Evolutionary conservation across 2,113 vertebrate species (phyloP).

Genomic region (Naja naja): DNA sequence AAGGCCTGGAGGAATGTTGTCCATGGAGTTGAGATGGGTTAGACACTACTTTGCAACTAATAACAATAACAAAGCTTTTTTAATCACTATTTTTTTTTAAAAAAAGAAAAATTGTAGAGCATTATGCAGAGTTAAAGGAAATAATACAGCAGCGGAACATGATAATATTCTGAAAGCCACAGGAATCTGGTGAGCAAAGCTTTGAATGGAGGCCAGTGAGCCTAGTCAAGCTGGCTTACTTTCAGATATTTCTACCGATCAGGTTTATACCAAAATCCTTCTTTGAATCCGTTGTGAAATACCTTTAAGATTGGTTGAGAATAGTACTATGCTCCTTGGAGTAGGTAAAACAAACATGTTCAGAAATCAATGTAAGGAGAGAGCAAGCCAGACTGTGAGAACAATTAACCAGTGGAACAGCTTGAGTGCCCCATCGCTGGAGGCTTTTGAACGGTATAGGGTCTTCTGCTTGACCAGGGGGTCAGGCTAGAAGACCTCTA

Average conservation of each 20-base stretch:
- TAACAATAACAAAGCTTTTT: neutral
- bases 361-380: neutral
- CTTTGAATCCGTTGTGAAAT: neutral
- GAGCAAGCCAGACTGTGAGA: no score
- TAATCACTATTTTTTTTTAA: neutral
- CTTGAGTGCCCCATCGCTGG: neutral
- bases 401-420: neutral
- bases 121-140: neutral
- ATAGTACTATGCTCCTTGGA: neutral
- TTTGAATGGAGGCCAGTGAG: neutral
- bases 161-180: neutral
- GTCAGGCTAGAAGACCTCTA: no score
- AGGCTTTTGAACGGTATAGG: neutral
- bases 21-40: no score
- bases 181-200: neutral
- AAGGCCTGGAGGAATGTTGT: no score
- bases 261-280: neutral
- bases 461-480: no score
- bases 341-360: neutral
- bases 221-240: neutral
- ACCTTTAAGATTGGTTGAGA: neutral
- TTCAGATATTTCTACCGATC: neutral
- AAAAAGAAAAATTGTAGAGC: neutral
- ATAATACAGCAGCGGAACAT: neutral
- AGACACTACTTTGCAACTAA: no score